These are phyloP conservation scores for Laspeyria flexula DNA, from an alignment of 2,888 invertebrate species.

Conservation along the genomic window DNA sequence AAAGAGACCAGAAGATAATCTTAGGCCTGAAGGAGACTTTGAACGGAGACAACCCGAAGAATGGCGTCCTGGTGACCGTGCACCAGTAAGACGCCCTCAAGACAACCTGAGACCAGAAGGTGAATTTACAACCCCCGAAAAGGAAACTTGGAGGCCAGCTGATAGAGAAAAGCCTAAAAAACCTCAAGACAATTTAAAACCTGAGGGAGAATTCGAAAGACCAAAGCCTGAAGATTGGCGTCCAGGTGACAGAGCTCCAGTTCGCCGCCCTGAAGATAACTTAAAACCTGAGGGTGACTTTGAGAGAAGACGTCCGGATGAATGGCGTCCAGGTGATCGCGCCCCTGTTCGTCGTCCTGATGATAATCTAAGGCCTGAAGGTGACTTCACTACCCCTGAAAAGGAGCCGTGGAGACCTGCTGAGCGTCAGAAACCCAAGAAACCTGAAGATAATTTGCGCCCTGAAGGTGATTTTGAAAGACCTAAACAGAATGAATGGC, in stretches of 20 bases:
- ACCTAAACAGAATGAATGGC: constrained; percentile 81
- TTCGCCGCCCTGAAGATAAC: constrained; percentile 18
- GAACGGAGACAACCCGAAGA: constrained; percentile 60
- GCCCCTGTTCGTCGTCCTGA: constrained; percentile 10
- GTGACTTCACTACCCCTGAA: constrained; percentile 57
- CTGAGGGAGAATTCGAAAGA: constrained; percentile 84
- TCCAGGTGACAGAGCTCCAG: constrained; percentile 60
- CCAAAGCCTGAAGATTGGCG: constrained; percentile 66
- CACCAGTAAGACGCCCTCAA: constrained; percentile 77
- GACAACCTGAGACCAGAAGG: constrained; percentile 64
- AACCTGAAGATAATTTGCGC: constrained; percentile 73
- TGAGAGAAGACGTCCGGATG: constrained; percentile 65
- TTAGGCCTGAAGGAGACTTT: constrained; percentile 86
- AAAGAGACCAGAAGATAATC: constrained; percentile 86
- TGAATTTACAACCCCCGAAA: constrained; percentile 68
- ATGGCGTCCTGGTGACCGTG: constrained; percentile 78
- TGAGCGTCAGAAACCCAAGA: constrained; percentile 7
- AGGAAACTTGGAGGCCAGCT: constrained; percentile 81
- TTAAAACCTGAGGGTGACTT: constrained; percentile 82
- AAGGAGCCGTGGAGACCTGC: constrained; percentile 70
- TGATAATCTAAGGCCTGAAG: constrained; percentile 81
- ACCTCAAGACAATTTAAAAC: constrained; percentile 81
- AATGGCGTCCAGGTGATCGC: constrained; percentile 70
- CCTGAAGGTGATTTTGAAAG: constrained; percentile 72
- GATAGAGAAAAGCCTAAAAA: constrained; percentile 67